Conservation (phyloP, 1,140 invertebrate species). For the Brevipalpus yothersi region DNA sequence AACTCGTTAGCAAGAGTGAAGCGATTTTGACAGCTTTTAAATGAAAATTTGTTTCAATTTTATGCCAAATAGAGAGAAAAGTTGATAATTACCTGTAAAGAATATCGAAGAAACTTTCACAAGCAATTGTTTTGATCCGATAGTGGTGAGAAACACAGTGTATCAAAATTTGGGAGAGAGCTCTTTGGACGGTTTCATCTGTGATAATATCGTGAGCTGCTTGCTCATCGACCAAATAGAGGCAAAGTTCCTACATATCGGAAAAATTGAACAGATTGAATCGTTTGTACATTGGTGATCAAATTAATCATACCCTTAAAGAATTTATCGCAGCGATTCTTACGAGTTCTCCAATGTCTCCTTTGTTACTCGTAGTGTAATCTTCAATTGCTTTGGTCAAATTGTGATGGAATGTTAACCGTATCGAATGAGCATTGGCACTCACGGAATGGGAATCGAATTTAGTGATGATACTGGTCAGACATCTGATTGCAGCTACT, state of each 20-base stretch:
- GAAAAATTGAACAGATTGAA: not conserved
- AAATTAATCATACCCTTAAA: not conserved
- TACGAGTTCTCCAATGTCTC: not conserved
- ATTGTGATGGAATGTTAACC: not conserved
- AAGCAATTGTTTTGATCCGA: not conserved
- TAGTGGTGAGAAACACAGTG: slow-evolving; percentile 2
- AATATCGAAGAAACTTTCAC: not conserved
- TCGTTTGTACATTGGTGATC: not conserved
- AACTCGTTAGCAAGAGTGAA: not conserved
- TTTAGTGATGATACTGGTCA: not conserved
- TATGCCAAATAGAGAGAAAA: not conserved
- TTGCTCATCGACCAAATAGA: too few relatives aligned
- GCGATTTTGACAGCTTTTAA: not conserved
- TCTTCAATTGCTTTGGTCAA: not conserved
- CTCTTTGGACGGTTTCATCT: not conserved
- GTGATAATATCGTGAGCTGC: not conserved
- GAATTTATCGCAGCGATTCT: not conserved
- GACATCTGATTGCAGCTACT: not conserved
- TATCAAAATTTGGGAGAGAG: not conserved
- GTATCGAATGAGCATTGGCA: not conserved
- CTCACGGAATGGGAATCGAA: too few relatives aligned
- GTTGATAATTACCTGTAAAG: not conserved
- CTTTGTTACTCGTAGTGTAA: not conserved
- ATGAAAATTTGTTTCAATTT: not conserved
- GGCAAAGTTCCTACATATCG: too few relatives aligned